Conservation (phyloP, 2,888 invertebrate genomes). For the Heliconius sara region DNA sequence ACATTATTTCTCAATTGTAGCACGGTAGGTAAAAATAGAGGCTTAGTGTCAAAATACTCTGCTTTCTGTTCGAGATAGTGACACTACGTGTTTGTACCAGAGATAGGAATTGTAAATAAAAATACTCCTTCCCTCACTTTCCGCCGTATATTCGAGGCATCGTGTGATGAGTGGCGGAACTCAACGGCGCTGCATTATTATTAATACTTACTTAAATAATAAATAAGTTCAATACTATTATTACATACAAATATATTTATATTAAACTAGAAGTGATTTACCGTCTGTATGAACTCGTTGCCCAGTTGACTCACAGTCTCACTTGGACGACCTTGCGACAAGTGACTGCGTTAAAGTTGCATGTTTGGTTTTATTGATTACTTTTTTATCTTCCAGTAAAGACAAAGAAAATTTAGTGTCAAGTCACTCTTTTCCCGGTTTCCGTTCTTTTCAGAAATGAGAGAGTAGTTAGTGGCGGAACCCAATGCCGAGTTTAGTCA, state of each 20-base stretch:
- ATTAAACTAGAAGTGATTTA: not conserved
- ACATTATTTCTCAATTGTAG: too few relatives aligned
- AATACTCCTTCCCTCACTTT: too few relatives aligned
- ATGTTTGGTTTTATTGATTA: constrained; percentile 46
- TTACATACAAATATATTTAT: not conserved
- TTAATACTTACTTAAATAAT: too few relatives aligned
- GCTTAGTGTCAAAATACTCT: too few relatives aligned
- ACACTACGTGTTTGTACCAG: too few relatives aligned
- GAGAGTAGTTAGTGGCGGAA: not conserved
- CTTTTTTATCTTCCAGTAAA: constrained; percentile 52
- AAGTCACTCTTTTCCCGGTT: not conserved
- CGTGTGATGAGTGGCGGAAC: not conserved
- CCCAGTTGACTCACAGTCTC: constrained; percentile 64
- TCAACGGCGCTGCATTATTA: not conserved
- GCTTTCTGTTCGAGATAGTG: too few relatives aligned
- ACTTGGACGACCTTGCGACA: constrained; percentile 61
- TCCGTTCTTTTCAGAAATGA: too few relatives aligned
- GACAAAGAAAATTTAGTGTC: not conserved
- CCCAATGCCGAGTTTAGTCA: not conserved
- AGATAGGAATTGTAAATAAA: too few relatives aligned
- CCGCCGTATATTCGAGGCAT: too few relatives aligned
- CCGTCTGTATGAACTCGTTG: constrained; percentile 5
- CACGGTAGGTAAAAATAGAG: too few relatives aligned
- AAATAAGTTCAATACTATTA: not conserved
- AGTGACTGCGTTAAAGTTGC: constrained; percentile 55